Percentiles rank a stretch among this genome's conserved stretches.
Conservation (phyloP, 2,113 vertebrate species). For the Hyperoodon ampullatus region DNA sequence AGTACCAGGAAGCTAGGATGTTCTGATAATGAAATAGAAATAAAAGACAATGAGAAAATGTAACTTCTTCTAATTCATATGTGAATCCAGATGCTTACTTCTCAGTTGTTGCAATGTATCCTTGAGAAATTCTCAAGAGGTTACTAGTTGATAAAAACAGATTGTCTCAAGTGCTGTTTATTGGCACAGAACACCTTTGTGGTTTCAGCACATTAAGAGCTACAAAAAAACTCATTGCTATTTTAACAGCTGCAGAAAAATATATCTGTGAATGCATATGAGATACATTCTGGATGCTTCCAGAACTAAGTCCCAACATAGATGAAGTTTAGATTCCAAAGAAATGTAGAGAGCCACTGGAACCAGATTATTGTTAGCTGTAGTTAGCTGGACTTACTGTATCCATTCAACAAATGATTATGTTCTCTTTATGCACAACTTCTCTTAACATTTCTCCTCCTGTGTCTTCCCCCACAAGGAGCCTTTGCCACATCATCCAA, state of each 20-base stretch:
- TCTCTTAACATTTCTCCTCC: not conserved
- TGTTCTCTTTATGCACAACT: not conserved
- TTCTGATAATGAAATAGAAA: conserved; percentile 42
- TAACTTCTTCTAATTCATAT: conserved; percentile 51
- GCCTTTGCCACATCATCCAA: not conserved
- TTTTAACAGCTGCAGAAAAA: not conserved
- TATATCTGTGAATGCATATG: not conserved
- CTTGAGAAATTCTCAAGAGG: conserved; percentile 45
- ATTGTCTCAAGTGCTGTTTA: not conserved
- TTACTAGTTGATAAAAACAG: conserved; percentile 16
- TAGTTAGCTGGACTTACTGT: not conserved
- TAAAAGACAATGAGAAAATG: conserved; percentile 72
- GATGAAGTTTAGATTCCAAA: not conserved
- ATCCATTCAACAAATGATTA: not conserved
- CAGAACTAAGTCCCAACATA: not conserved
- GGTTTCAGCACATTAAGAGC: not conserved
- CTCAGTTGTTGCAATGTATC: conserved; percentile 3
- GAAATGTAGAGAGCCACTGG: not conserved
- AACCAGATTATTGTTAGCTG: not conserved
- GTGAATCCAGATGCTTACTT: conserved; percentile 14
- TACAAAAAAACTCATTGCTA: not conserved
- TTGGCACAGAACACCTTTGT: not conserved
- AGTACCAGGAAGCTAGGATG: not conserved
- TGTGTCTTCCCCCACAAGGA: not conserved
- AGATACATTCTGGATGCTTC: not conserved